Conservation (phyloP, 2,888 invertebrate genomes). For the Ypsolopha sequella region DNA sequence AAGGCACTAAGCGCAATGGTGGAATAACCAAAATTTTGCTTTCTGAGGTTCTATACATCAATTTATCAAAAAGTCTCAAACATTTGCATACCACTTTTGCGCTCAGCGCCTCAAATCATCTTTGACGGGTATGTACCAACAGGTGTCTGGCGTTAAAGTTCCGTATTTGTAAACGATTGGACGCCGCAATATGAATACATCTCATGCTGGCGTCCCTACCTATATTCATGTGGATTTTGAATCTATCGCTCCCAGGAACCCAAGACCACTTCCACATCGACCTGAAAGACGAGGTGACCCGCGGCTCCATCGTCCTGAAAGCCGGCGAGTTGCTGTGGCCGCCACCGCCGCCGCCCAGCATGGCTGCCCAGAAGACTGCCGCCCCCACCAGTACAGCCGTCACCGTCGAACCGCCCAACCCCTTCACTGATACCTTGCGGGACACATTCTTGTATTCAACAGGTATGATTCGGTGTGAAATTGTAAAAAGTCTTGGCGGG, state of each 20-base stretch:
- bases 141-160: no score
- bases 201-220: no score
- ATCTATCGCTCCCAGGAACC: conserved; percentile 70
- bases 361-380: conserved; percentile 51
- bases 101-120: no score
- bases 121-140: no score
- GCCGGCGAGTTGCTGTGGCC: conserved; percentile 85
- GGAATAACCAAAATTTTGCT: no score
- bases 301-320: conserved; percentile 84
- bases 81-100: no score
- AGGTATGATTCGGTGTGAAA: conserved; percentile 45
- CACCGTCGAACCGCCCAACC: conserved; percentile 66
- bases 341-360: conserved; percentile 75
- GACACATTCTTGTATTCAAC: conserved; percentile 76
- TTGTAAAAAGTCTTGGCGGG: neutral
- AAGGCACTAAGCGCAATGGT: no score
- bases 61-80: no score
- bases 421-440: conserved; percentile 78
- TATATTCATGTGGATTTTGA: no score
- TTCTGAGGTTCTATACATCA: no score
- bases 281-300: conserved; percentile 87
- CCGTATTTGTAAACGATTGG: no score
- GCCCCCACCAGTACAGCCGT: conserved; percentile 34
- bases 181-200: no score
- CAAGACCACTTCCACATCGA: conserved; percentile 85